These are phyloP conservation scores for Puma concolor DNA, from an alignment of 2,113 vertebrate species.

Conservation along the genomic window DNA sequence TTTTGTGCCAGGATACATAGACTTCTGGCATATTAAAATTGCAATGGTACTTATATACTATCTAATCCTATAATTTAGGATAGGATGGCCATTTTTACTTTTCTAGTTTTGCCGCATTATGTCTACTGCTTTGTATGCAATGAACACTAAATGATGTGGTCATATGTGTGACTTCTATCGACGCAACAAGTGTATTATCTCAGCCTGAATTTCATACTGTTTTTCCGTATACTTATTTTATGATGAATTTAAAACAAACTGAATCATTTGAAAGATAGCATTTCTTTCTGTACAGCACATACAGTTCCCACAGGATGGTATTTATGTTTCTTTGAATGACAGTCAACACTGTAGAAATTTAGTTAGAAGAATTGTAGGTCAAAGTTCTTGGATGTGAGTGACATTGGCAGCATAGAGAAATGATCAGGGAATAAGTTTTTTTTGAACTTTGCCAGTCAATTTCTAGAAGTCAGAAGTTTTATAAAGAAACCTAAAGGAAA, in stretches of 20 bases:
- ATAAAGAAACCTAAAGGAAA: slow-evolving; percentile 45
- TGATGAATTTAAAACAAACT: slow-evolving; percentile 25
- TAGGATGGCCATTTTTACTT: neutral
- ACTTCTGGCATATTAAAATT: neutral
- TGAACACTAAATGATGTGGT: neutral
- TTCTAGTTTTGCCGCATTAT: neutral
- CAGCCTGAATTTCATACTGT: neutral
- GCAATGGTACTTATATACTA: neutral
- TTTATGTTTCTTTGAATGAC: slow-evolving; percentile 69
- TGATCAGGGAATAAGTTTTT: slow-evolving; percentile 70
- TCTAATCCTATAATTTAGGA: neutral
- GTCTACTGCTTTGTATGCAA: neutral
- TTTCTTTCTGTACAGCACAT: neutral
- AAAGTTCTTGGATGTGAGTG: slow-evolving; percentile 63
- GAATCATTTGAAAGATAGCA: slow-evolving; percentile 4
- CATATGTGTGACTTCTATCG: neutral
- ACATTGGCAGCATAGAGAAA: slow-evolving; percentile 51
- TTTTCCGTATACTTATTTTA: neutral
- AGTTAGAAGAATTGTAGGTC: slow-evolving; percentile 65
- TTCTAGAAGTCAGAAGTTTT: slow-evolving; percentile 62
- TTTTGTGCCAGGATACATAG: neutral
- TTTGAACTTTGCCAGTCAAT: slow-evolving; percentile 58
- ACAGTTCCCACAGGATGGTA: neutral
- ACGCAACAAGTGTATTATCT: neutral
- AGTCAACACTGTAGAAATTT: slow-evolving; percentile 69